Percentiles rank a stretch among this genome's conserved stretches.
phyloP scores from a whole-genome alignment of 2,888 invertebrate species.

The Hartigia nigra region DNA sequence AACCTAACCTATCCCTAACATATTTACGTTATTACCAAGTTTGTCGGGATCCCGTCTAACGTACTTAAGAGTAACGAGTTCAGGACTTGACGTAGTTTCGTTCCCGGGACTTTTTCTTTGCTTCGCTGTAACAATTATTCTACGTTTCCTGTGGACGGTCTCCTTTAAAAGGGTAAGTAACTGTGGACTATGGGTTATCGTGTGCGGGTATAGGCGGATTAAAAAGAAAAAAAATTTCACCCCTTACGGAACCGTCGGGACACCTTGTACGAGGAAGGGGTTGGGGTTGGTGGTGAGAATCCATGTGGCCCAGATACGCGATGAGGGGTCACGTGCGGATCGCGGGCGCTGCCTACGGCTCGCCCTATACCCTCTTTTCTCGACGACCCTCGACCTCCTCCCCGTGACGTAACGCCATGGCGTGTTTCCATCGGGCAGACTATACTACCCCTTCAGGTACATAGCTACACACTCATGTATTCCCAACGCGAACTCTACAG shows the following conservation, averaged over 20 bases:
- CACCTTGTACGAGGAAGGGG: background rate
- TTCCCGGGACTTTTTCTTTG: background rate
- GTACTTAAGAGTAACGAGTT: background rate
- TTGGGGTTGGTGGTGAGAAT: background rate
- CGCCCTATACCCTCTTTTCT: background rate
- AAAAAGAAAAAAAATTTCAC: background rate
- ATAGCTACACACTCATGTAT: background rate
- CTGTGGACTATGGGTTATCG: too few species aligned
- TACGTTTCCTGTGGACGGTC: background rate
- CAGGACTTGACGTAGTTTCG: background rate
- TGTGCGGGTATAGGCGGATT: background rate
- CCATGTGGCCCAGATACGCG: background rate
- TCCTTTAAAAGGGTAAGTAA: background rate
- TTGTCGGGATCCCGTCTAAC: background rate
- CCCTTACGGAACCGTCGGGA: background rate
- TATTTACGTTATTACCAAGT: background rate
- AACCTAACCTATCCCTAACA: background rate
- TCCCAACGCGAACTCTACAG: background rate
- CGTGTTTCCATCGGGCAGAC: background rate
- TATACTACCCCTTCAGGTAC: too few species aligned
- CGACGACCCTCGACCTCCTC: background rate
- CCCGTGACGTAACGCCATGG: background rate
- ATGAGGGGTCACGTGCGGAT: background rate
- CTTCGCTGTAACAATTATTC: background rate
- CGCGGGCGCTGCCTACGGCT: background rate